A percentile compares a stretch with the other conserved stretches of the same genome.
phyloP scores from a whole-genome alignment of 2,888 invertebrate species.

The Euphydryas editha region DNA sequence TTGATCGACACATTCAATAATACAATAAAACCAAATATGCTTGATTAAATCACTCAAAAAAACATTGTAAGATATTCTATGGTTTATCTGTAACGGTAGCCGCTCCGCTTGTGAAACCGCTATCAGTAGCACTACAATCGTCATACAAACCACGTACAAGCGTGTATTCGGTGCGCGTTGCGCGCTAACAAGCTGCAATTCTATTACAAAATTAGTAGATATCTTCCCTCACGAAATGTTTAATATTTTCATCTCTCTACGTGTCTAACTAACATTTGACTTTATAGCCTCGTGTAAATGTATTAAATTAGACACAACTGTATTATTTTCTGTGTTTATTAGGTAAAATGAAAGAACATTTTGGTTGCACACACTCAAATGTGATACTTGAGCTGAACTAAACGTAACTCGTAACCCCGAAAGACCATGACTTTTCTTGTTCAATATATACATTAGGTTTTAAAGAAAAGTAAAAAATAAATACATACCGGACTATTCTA shows the following conservation, averaged over 20 bases:
- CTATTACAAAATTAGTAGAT: conserved; percentile 75
- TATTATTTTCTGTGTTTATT: conserved; percentile 28
- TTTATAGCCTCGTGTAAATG: conserved; percentile 31
- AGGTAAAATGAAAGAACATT: conserved; percentile 2
- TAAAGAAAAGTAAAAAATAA: not conserved
- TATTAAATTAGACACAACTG: conserved; percentile 30
- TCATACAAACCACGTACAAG: conserved; percentile 60
- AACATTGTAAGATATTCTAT: no score
- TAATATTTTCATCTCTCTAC: conserved; percentile 51
- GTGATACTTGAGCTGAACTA: not conserved
- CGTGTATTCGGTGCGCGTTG: conserved; percentile 71
- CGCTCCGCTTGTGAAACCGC: conserved; percentile 43
- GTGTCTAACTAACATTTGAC: conserved; percentile 35
- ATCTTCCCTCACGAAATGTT: conserved; percentile 59
- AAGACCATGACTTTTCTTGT: no score
- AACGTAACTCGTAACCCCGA: no score
- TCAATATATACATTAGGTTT: not conserved
- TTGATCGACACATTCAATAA: no score
- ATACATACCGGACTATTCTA: no score
- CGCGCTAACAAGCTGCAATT: conserved; percentile 76
- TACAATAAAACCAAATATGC: no score
- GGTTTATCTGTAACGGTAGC: not conserved
- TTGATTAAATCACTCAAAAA: no score
- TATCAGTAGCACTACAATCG: conserved; percentile 44
- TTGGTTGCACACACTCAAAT: not conserved